Evolutionary conservation across 2,888 invertebrate species (phyloP), one percentile per base, ranked within the genome.

Genomic region (Hirtodrosophila confusa): DNA sequence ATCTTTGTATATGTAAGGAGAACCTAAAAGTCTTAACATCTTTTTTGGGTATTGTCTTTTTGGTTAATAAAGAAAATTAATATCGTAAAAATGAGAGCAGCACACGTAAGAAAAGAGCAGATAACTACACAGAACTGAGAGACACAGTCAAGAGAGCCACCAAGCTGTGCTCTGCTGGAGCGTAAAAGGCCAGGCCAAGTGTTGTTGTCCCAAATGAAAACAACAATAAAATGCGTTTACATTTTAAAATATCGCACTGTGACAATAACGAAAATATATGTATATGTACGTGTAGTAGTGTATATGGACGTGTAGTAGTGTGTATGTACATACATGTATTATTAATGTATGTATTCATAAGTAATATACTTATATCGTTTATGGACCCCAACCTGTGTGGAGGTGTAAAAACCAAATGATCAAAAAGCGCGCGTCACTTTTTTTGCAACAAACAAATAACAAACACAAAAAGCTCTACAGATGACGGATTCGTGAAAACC

Each of bases 161-260:
- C 24, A 64, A 78, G 75, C 78, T 48, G 74, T 75, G 75, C 78
- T 78, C 75, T 75, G 70, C 35, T 78, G 75, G 78, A 75, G 75
- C 75, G 75, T 78, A 60, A 60, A 80, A 62, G 78, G 68, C 54
- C 66, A 68, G 51, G 33, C 39, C 41, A 64, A 69, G 17, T 69
- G 50, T 48, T 69, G 70, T 40, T 17, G 17, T 17, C 63, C 61
- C 57, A 72, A 72, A 72, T 60, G 62, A 45, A 68, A 58, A 58
- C 17, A 66, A 43, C 51, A 61, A 57, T 35, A 41, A 69, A 68
- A 63, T 60, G 44, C 54, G 49, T 74, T 73, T 62, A 58, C 65
- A 80, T 72, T 43, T 65, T 49, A 76, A 64, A 69, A 48, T 48
- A 68, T 40, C 64, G 65, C 71, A 62, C 35, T 36, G 45, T 57